Evolutionary conservation across 2,888 invertebrate species (phyloP), one percentile per base, ranked within the genome.

Genomic region (Ormyrus labotus): DNA sequence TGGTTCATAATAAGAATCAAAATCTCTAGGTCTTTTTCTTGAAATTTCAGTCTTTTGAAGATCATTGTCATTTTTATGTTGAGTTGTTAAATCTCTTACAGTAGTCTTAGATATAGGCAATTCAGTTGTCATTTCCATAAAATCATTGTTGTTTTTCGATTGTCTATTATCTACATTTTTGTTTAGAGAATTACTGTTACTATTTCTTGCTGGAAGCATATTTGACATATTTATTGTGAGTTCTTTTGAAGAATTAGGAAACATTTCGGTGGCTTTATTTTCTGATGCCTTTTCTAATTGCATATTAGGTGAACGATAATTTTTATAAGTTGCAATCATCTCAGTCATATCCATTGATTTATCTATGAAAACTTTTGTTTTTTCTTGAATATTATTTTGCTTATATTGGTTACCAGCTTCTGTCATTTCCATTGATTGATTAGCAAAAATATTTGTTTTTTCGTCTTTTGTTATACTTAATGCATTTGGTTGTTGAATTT

Each of bases 291-390:
- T 8, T 13, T 34, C 19, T 51, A 11, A n/a, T 64, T 58, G 58
- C n/a, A 7, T 58, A 4, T n/a, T n/a, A 7, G 13, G 19, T 58
- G n/a, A 58, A 19, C 8, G 6, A 58, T 47, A 34, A 19, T 19
- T 19, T 19, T 65, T 51, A 71, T 34, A 6, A 50, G n/a, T 8
- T 55, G 67, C 11, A 60, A 83, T 45, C 8, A 55, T 69, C 19
- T 82, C 73, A 19, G 83, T 84, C 0, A 83, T 72, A 48, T 85
- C 82, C 84, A 85, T 85, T 67, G 82, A 78, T 13, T 48, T 63
- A 50, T 74, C 55, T 47, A 79, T 3, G 53, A 61, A 76, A 10
- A 61, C 8, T 45, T 64, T 61, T 34, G 71, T 67, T 48, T 69
- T 63, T 9, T 78, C 63, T 34, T 60, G 8, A 6, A 10, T 47